phyloP scores from a whole-genome alignment of 2,113 vertebrate genomes.

The Platycercus adscitus region DNA sequence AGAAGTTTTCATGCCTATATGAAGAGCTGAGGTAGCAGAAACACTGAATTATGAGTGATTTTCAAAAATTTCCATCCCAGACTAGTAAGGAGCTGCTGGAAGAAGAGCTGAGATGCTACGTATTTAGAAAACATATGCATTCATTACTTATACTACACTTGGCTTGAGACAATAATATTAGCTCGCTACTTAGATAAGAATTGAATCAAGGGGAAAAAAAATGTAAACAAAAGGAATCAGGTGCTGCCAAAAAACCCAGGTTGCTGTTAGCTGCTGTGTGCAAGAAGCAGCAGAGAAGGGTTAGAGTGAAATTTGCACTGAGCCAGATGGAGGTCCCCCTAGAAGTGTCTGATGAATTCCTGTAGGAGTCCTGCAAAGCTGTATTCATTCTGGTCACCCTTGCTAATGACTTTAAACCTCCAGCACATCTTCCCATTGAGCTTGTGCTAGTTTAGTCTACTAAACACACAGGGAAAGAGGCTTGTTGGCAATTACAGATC shows the following conservation, averaged over 20 bases:
- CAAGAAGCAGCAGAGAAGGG: neutral
- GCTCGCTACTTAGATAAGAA: neutral
- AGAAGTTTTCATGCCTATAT: neutral
- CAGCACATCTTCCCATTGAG: neutral
- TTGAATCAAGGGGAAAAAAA: neutral
- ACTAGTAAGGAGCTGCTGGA: neutral
- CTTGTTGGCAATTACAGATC: neutral
- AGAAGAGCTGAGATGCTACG: neutral
- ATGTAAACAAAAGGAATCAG: neutral
- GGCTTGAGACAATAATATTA: neutral
- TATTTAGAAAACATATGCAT: neutral
- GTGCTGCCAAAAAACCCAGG: neutral
- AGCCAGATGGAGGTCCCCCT: neutral
- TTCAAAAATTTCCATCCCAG: neutral
- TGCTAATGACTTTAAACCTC: neutral
- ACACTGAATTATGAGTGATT: neutral
- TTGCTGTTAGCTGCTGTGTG: neutral
- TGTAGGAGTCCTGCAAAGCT: neutral
- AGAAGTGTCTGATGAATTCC: neutral
- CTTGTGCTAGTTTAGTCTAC: neutral
- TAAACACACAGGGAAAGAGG: neutral
- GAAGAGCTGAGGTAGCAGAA: neutral
- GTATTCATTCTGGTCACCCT: neutral
- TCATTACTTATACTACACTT: neutral
- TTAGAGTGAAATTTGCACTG: neutral